Evolutionary conservation across 2,888 invertebrate genomes (phyloP).

Genomic region (Stegophylla sp.): DNA sequence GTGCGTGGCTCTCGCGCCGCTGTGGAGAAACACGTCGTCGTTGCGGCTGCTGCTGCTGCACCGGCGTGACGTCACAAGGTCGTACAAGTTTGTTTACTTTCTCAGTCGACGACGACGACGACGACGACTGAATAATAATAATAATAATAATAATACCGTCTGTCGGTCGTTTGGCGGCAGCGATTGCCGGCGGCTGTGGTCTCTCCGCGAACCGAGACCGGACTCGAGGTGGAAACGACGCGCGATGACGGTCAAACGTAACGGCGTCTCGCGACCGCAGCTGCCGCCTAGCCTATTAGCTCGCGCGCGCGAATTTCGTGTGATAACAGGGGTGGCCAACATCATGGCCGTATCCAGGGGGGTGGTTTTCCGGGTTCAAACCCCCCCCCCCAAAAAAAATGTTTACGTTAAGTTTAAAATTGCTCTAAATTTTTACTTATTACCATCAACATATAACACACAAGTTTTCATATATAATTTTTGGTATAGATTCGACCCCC

Average conservation of each 20-base stretch:
- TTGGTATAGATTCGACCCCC: too few relatives aligned
- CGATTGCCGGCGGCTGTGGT: not conserved
- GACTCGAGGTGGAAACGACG: not conserved
- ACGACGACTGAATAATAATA: not conserved
- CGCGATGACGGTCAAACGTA: slow-evolving; percentile 7
- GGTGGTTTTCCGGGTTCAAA: too few relatives aligned
- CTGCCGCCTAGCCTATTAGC: not conserved
- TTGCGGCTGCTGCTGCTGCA: not conserved
- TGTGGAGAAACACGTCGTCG: not conserved
- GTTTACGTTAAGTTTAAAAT: too few relatives aligned
- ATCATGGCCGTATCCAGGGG: too few relatives aligned
- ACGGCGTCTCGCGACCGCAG: not conserved
- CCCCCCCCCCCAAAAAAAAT: too few relatives aligned
- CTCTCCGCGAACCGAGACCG: not conserved
- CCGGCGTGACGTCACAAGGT: slow-evolving; percentile 54
- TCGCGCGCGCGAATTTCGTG: not conserved
- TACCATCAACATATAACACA: too few relatives aligned
- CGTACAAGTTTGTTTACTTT: slow-evolving; percentile 46
- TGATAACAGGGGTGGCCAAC: too few relatives aligned
- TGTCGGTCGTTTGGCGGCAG: slow-evolving; percentile 7
- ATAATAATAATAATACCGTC: not conserved
- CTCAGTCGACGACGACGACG: not conserved
- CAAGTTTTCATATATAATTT: too few relatives aligned
- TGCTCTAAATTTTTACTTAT: too few relatives aligned
- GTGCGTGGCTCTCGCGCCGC: not conserved